phyloP scores from a whole-genome alignment of 2,113 vertebrate genomes.

The Rhadina sibilatrix region DNA sequence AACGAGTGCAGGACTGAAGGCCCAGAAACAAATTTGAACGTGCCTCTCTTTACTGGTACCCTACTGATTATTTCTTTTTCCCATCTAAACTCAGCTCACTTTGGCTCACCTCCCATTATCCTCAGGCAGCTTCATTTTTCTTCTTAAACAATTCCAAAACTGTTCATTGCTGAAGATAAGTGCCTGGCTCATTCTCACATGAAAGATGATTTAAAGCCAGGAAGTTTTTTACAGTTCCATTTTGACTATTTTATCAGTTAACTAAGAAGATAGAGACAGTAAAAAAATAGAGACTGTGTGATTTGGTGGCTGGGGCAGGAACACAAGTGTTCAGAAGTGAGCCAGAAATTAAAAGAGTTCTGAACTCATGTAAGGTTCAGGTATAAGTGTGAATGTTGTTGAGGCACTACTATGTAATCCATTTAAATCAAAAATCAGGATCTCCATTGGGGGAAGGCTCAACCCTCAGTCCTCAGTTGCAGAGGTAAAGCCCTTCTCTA shows the following conservation, averaged over 20 bases:
- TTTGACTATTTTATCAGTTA: conserved; percentile 32
- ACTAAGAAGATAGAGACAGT: neutral
- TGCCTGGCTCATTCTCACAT: neutral
- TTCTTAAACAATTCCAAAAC: conserved; percentile 40
- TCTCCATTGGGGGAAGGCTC: neutral
- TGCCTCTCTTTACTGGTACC: conserved; percentile 9
- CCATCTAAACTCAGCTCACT: conserved; percentile 18
- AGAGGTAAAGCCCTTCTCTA: neutral
- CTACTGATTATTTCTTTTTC: conserved; percentile 34
- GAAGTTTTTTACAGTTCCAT: neutral
- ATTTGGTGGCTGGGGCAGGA: neutral
- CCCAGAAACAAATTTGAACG: conserved; percentile 11
- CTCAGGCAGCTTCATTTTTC: neutral
- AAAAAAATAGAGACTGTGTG: neutral
- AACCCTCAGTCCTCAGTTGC: neutral
- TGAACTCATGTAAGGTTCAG: neutral
- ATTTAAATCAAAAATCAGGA: conserved; percentile 9
- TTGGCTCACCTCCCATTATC: conserved; percentile 42
- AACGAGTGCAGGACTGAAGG: neutral
- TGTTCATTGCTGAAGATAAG: neutral
- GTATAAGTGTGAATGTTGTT: neutral
- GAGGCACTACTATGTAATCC: neutral
- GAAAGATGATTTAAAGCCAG: conserved; percentile 6
- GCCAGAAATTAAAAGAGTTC: neutral
- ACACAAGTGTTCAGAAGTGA: neutral